Evolutionary conservation across 2,888 invertebrate genomes (phyloP).

Genomic region (Ectropis crepuscularia): DNA sequence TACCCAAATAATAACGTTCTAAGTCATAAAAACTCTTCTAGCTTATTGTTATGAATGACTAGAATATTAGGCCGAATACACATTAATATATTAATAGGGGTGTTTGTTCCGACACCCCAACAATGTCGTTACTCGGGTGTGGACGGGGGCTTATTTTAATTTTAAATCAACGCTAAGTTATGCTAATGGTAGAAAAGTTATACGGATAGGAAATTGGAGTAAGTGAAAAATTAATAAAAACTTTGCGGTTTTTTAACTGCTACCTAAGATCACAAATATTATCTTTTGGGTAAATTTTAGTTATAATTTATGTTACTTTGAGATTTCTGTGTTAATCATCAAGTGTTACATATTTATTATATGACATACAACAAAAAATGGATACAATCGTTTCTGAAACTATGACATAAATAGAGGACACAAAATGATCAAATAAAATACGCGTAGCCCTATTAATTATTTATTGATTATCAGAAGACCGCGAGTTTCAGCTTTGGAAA

Average conservation of each 20-base stretch:
- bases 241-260: background rate
- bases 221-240: constrained; percentile 20
- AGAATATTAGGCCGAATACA: constrained; percentile 38
- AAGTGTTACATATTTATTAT: too few species aligned
- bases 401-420: too few species aligned
- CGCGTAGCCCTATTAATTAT: too few species aligned
- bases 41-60: constrained; percentile 13
- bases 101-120: constrained; percentile 39
- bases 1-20: background rate
- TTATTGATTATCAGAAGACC: too few species aligned
- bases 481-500: too few species aligned
- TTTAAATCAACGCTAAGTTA: constrained; percentile 58
- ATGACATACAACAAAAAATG: too few species aligned
- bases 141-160: constrained; percentile 54
- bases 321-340: too few species aligned
- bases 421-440: too few species aligned
- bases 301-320: too few species aligned
- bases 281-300: too few species aligned
- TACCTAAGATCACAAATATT: too few species aligned
- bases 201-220: constrained; percentile 40
- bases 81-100: constrained; percentile 46
- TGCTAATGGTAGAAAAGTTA: constrained; percentile 51
- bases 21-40: background rate
- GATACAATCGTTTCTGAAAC: too few species aligned
- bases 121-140: constrained; percentile 44